phyloP scores from a whole-genome alignment of 35 echinoderm and acorn worm genomes.

The Ophiothrix spiculata region DNA sequence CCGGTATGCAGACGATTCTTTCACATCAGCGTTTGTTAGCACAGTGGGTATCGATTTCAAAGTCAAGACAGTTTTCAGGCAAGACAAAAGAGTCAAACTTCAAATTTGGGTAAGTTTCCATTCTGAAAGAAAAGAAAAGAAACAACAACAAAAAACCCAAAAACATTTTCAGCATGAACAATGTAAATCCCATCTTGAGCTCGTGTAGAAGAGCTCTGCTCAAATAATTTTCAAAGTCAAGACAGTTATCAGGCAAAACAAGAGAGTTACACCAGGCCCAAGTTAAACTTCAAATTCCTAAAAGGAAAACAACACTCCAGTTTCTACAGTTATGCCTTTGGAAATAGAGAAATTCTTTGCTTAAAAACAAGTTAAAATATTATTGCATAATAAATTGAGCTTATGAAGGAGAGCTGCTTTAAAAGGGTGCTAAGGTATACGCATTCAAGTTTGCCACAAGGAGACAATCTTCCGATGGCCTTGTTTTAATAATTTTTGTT shows the following conservation, averaged over 20 bases:
- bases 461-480: too few relatives aligned
- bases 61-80: constrained; percentile 99
- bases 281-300: constrained; percentile 98
- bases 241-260: constrained; percentile 98
- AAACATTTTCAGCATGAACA: neutral
- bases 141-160: neutral
- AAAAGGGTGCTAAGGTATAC: too few relatives aligned
- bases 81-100: constrained; percentile 98
- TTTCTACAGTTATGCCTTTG: constrained; percentile 17
- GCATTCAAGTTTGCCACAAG: too few relatives aligned
- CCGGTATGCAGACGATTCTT: constrained; percentile 97
- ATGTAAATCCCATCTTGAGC: neutral
- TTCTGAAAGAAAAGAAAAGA: neutral
- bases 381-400: neutral
- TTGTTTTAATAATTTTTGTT: too few relatives aligned
- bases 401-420: too few relatives aligned
- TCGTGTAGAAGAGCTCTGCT: too few relatives aligned
- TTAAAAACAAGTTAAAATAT: neutral
- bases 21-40: constrained; percentile 99
- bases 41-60: constrained; percentile 99
- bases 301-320: too few relatives aligned
- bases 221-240: constrained; percentile 99
- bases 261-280: too few relatives aligned
- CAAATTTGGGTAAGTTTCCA: constrained; percentile 96
- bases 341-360: neutral